These are phyloP conservation scores for Origma solitaria DNA, from an alignment of 2,113 vertebrate species.

Conservation along the genomic window DNA sequence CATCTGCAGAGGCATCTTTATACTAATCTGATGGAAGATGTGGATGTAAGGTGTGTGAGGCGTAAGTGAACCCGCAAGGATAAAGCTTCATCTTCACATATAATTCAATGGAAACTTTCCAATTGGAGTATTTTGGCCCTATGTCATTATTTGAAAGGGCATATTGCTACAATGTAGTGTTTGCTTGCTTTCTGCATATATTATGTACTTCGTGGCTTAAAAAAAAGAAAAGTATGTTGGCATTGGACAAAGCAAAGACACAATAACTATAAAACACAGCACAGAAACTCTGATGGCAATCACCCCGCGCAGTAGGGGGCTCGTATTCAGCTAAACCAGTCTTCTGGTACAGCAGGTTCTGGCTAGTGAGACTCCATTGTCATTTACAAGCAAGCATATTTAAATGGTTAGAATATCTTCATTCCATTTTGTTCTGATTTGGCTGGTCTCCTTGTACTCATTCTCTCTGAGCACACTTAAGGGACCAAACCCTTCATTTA, in stretches of 20 bases:
- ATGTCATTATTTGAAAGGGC: neutral
- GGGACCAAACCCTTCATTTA: neutral
- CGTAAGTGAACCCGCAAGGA: neutral
- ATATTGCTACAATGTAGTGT: neutral
- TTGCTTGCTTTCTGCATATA: neutral
- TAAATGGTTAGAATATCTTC: neutral
- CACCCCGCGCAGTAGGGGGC: neutral
- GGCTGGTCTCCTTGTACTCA: neutral
- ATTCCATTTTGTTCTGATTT: neutral
- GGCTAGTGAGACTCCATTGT: neutral
- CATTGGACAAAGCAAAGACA: neutral
- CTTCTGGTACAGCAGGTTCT: conserved; percentile 13
- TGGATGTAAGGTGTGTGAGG: neutral
- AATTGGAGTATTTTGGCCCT: neutral
- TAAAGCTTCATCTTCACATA: neutral
- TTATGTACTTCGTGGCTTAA: neutral
- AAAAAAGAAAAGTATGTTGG: neutral
- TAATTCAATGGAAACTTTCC: neutral
- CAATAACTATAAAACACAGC: neutral
- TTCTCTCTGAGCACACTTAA: neutral
- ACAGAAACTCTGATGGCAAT: neutral
- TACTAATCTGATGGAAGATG: neutral
- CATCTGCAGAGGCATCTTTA: neutral
- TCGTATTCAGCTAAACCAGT: neutral
- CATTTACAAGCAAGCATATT: neutral